Evolutionary conservation across 2,797 vertebrate genomes (phyloP), one percentile per base, ranked within the genome.

Genomic region (Crocodylus rhombifer): DNA sequence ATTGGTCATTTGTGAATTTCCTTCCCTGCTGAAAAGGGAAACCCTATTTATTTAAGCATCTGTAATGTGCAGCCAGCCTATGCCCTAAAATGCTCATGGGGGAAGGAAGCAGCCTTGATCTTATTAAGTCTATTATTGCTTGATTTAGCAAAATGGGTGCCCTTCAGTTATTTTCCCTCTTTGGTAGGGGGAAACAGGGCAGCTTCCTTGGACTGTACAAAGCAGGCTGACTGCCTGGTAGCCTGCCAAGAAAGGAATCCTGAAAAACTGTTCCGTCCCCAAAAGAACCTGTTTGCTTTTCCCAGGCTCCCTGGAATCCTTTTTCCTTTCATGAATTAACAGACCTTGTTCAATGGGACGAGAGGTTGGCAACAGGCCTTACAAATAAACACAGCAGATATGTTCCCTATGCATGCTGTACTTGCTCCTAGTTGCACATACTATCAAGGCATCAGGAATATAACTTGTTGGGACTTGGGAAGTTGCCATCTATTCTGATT

Each of bases 221-320:
- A 95, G 84, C 85, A 95, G 90, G 95, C 85, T 87, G 75, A 42
- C 80, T 42, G 18, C 82, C 77, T 97, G 94, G 96, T 95, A 94
- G 95, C 42, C 86, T 97, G 95, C 96, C 96, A 97, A 96, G 20
- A 73, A 69, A 78, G 81, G 88, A 96, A 96, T 97, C 95, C 95
- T 97, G 94, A 95, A 95, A 96, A 97, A 95, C 95, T 96, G 82
- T 96, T 96, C 88, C 56, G 76, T 95, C 91, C 88, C 91, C 91
- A 96, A 96, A 96, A 96, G 93, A 94, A 96, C 94, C 94, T 95
- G 89, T 97, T 97, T 96, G 94, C 96, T 97, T 97, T 97, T 97
- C 96, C 94, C 96, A 97, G 95, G 93, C 94, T 95, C 90, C 84
- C 92, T 94, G 91, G 92, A 86, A 92, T 97, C 69, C 93, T 94